phyloP scores from a whole-genome alignment of 2,888 invertebrate genomes.

The Scaptomyza parva region DNA sequence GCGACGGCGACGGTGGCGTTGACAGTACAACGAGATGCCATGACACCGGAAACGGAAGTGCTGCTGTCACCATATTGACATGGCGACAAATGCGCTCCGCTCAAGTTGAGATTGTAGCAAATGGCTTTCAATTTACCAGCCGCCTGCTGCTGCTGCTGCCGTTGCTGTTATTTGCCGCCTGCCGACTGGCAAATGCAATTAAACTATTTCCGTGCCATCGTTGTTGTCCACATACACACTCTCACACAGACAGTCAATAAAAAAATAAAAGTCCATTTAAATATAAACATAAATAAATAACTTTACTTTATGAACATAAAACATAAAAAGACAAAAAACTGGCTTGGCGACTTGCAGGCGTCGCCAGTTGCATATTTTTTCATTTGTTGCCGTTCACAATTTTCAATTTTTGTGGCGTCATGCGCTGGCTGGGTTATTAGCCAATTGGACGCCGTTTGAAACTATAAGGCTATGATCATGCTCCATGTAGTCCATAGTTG shows the following conservation, averaged over 20 bases:
- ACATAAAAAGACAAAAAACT: constrained; percentile 17
- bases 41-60: constrained; percentile 76
- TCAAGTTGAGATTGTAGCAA: constrained; percentile 72
- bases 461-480: constrained; percentile 35
- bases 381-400: constrained; percentile 4
- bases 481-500: neutral
- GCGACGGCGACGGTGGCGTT: constrained; percentile 10
- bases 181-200: constrained; percentile 66
- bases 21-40: constrained; percentile 37
- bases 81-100: constrained; percentile 69
- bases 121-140: constrained; percentile 64
- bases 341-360: constrained; percentile 63
- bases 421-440: constrained; percentile 59
- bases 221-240: constrained; percentile 12
- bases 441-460: constrained; percentile 72
- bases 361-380: constrained; percentile 36
- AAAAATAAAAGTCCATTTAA: constrained; percentile 33
- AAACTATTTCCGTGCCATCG: constrained; percentile 76
- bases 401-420: constrained; percentile 26
- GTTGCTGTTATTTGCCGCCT: neutral
- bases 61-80: constrained; percentile 77
- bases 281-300: constrained; percentile 74
- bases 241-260: constrained; percentile 43
- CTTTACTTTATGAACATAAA: constrained; percentile 37
- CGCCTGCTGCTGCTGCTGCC: constrained; percentile 23